Base-by-base conservation (phyloP, 2,113 vertebrate species). In the Lathamus discolor region DNA sequence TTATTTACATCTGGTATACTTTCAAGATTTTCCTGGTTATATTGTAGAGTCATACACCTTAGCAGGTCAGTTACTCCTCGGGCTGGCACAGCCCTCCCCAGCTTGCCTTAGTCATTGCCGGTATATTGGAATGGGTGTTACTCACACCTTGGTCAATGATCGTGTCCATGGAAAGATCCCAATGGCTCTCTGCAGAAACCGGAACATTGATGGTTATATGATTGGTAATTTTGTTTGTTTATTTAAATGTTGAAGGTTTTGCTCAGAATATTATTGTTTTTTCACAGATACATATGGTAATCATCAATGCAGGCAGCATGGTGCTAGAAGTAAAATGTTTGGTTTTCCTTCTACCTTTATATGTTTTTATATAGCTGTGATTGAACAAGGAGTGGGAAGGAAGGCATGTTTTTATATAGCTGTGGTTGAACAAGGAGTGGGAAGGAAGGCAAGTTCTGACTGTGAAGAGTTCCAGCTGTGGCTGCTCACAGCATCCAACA, bases 261-360 rank as follows among this genome's bases (percentile, higher is more conserved):
- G 5, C 33, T 89, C 17, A 72, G 68, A 72, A 64, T 73, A 17
- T 51, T 19, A 9, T 12, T 88, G 8, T 17, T 81, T 69, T 76
- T 72, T 66, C 13, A 29, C 5, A 1, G 10, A 54, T 68, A n/a
- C 0, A 0, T 19, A 7, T 43, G 17, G 22, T 57, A 62, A 23
- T 4, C 6, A 39, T 78, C 41, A 61, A 39, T 37, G 27, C 11
- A 84, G 63, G 39, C 39, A 73, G 25, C 9, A 2, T 18, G 9
- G 25, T 55, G 13, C 37, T 73, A 5, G 41, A 76, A 82, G 10
- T 10, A 46, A 73, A 57, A 51, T 29, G 15, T 62, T 78, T 77
- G 31, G 5, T 89, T 92, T 92, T 55, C 13, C 13, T 51, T 39
- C 46, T 31, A 8, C 23, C 25, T 81, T 55, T 49, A 14, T 49